Evolutionary conservation across 1,140 invertebrate species (phyloP).

Genomic region (Pomacea maculata): DNA sequence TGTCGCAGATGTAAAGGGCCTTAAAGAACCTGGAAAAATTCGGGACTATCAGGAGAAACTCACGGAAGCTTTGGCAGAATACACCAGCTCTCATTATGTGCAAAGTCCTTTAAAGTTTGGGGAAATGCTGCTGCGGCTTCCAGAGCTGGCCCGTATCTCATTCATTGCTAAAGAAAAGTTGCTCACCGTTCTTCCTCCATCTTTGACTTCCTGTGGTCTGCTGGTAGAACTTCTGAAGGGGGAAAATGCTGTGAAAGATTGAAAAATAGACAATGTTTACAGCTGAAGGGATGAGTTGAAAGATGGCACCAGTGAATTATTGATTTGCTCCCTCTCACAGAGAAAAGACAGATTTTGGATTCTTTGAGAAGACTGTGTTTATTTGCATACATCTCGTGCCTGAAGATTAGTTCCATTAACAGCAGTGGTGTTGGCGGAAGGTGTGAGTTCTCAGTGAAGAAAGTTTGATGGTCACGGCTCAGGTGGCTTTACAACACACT

Average conservation of each 20-base stretch:
- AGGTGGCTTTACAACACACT: too few relatives aligned
- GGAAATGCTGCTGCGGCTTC: conserved; percentile 89
- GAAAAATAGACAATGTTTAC: neutral
- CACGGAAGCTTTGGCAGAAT: conserved; percentile 89
- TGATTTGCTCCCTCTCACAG: too few relatives aligned
- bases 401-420: too few relatives aligned
- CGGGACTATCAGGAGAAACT: conserved; percentile 93
- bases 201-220: conserved; percentile 87
- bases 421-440: too few relatives aligned
- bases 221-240: conserved; percentile 90
- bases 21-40: conserved; percentile 91
- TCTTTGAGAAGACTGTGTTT: too few relatives aligned
- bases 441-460: too few relatives aligned
- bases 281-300: too few relatives aligned
- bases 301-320: too few relatives aligned
- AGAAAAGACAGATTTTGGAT: too few relatives aligned
- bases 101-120: conserved; percentile 94
- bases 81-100: conserved; percentile 90
- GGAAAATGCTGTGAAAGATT: conserved; percentile 44
- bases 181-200: conserved; percentile 74
- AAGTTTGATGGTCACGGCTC: too few relatives aligned
- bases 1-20: conserved; percentile 82
- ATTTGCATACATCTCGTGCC: too few relatives aligned
- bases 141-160: conserved; percentile 92
- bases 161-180: conserved; percentile 87